A percentile compares a stretch with the other conserved stretches of the same genome.
These are phyloP conservation scores for Cyrtodaria siliqua DNA, from an alignment of 2,888 invertebrate species.

Conservation along the genomic window DNA sequence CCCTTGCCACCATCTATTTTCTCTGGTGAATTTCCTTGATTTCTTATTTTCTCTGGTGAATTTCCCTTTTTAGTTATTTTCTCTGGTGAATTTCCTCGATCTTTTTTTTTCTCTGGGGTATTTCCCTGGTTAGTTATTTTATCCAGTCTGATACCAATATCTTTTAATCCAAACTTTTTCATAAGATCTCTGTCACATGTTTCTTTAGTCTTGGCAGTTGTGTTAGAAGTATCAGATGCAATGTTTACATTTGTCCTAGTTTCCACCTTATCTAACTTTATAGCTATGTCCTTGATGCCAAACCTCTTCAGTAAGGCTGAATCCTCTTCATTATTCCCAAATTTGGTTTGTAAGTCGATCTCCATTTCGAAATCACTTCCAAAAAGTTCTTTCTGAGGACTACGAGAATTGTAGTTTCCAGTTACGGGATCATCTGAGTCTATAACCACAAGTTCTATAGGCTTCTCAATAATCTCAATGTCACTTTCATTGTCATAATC, in stretches of 20 bases:
- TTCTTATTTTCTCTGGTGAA: no score
- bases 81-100: no score
- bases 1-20: no score
- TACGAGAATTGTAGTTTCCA: no score
- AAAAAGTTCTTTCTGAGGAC: no score
- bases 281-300: background rate
- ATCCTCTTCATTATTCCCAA: no score
- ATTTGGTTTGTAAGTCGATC: no score
- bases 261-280: background rate
- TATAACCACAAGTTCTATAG: conserved; percentile 12
- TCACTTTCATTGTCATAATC: conserved; percentile 18
- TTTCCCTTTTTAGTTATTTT: no score
- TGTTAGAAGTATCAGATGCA: background rate
- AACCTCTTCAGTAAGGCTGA: no score
- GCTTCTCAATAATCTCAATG: conserved; percentile 10
- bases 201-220: background rate
- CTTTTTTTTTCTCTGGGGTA: no score
- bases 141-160: conserved; percentile 11
- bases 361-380: no score
- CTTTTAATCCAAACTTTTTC: conserved; percentile 17
- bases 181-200: conserved; percentile 13
- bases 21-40: no score
- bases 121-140: conserved; percentile 2
- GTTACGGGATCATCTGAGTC: conserved; percentile 17
- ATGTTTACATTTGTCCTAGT: background rate